Evolutionary conservation across 2,888 invertebrate genomes (phyloP).

Genomic region (Drosophila paramelanica): DNA sequence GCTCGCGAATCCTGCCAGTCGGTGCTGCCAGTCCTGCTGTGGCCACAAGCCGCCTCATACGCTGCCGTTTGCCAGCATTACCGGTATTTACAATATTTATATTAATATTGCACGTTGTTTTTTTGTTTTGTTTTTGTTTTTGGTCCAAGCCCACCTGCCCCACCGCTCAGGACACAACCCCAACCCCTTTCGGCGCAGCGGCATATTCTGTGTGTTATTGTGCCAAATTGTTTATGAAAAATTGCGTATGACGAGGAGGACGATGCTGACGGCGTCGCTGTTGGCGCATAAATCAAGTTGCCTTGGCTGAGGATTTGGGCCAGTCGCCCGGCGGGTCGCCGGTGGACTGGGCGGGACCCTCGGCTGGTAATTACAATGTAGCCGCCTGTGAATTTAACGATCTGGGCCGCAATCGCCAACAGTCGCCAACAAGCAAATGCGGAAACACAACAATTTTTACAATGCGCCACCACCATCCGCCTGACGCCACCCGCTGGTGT

Average conservation of each 20-base stretch:
- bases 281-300: slow-evolving; percentile 77
- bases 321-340: slow-evolving; percentile 55
- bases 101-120: slow-evolving; percentile 70
- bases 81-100: slow-evolving; percentile 81
- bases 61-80: slow-evolving; percentile 66
- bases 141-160: slow-evolving; percentile 16
- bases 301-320: slow-evolving; percentile 76
- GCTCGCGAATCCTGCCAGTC: slow-evolving; percentile 11
- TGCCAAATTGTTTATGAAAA: slow-evolving; percentile 82
- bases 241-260: slow-evolving; percentile 73
- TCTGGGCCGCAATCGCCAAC: slow-evolving; percentile 54
- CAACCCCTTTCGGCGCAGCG: slow-evolving; percentile 8
- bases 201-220: slow-evolving; percentile 68
- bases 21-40: slow-evolving; percentile 51
- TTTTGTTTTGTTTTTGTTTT: slow-evolving; percentile 42
- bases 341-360: slow-evolving; percentile 16
- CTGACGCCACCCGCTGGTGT: slow-evolving; percentile 24
- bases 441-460: slow-evolving; percentile 70
- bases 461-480: slow-evolving; percentile 8
- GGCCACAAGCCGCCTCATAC: slow-evolving; percentile 63
- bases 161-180: not conserved
- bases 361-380: slow-evolving; percentile 77
- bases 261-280: slow-evolving; percentile 55
- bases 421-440: slow-evolving; percentile 62
- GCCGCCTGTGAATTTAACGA: slow-evolving; percentile 82